phyloP scores from a whole-genome alignment of 2,888 invertebrate genomes.

The Bellardia bayeri region DNA sequence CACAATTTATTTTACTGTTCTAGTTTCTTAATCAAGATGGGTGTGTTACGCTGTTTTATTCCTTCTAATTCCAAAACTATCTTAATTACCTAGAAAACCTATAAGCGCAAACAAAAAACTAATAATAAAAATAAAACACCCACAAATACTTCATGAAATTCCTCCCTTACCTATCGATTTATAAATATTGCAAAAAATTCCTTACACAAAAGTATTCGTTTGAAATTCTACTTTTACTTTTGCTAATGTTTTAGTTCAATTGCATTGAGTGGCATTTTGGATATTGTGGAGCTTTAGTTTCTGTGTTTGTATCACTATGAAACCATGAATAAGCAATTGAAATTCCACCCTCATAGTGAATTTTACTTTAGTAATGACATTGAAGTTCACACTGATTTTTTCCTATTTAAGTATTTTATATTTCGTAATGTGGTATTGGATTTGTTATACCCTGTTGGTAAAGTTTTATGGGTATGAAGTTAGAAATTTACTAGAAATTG shows the following conservation, averaged over 20 bases:
- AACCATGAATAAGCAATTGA: conserved; percentile 54
- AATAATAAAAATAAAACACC: background rate
- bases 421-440: conserved; percentile 3
- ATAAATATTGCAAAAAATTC: conserved; percentile 6
- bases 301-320: conserved; percentile 18
- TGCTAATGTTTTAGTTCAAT: conserved; percentile 53
- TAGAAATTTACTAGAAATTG: too few species aligned
- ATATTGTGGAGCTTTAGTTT: conserved; percentile 50
- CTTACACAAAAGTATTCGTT: background rate
- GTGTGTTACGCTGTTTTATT: conserved; percentile 21
- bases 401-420: conserved; percentile 4
- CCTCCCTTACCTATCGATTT: conserved; percentile 36
- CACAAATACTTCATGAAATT: background rate
- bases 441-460: conserved; percentile 7
- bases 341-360: conserved; percentile 53
- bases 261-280: conserved; percentile 56
- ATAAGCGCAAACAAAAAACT: background rate
- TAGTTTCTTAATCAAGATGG: conserved; percentile 42
- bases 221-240: conserved; percentile 46
- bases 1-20: conserved; percentile 28
- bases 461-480: background rate
- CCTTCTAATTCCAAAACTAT: conserved; percentile 18
- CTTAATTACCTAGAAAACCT: conserved; percentile 39
- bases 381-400: conserved; percentile 61
- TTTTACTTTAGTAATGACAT: conserved; percentile 63